Percentiles rank a stretch among this genome's conserved stretches.
Evolutionary conservation across 2,797 vertebrate species (phyloP).

Genomic region (Onychomys leucogaster): DNA sequence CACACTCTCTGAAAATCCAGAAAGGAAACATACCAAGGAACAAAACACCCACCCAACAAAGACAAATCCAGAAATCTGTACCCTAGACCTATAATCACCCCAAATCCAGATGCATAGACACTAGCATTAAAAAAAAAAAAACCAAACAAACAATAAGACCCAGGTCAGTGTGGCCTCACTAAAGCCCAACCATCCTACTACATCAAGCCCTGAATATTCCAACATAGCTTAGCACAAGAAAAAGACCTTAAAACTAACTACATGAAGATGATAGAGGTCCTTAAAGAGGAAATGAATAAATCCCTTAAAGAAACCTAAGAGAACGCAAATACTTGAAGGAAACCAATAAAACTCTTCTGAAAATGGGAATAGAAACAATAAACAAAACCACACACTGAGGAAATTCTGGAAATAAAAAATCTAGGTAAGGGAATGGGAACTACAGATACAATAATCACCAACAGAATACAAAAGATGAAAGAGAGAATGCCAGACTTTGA

Average conservation of each 20-base stretch:
- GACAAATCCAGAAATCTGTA: background rate
- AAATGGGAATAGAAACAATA: background rate
- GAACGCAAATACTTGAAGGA: background rate
- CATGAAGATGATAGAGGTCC: background rate
- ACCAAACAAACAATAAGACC: background rate
- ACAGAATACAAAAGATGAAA: background rate
- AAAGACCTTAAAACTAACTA: background rate
- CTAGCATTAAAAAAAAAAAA: background rate
- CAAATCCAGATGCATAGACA: background rate
- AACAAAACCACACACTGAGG: background rate
- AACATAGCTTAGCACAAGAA: background rate
- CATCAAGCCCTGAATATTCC: background rate
- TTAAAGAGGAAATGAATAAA: background rate
- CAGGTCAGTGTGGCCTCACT: too few relatives aligned
- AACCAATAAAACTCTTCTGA: background rate
- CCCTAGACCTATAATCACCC: too few relatives aligned
- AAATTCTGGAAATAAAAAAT: background rate
- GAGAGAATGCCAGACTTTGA: too few relatives aligned
- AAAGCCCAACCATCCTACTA: background rate
- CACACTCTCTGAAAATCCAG: background rate
- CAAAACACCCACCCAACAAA: background rate
- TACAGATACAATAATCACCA: background rate
- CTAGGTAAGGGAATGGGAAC: background rate
- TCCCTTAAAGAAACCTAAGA: background rate
- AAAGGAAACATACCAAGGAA: too few relatives aligned